Evolutionary conservation across 2,113 vertebrate genomes (phyloP).

Genomic region (Takifugu bimaculatus): DNA sequence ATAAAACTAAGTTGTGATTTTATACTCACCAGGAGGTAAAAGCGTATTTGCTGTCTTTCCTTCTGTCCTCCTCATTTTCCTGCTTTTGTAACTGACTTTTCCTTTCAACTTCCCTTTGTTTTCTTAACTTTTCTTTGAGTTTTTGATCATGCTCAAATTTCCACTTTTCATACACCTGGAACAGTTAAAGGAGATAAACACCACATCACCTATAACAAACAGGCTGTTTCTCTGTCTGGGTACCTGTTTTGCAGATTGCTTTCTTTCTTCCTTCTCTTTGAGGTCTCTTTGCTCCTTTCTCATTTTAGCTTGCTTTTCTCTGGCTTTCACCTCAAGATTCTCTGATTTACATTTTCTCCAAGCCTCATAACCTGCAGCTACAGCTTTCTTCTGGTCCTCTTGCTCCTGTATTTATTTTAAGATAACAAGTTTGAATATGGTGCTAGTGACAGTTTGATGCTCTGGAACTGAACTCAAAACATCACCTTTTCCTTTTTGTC

Average conservation of each 20-base stretch:
- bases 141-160: slow-evolving; percentile 77
- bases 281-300: slow-evolving; percentile 68
- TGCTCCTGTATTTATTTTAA: slow-evolving; percentile 54
- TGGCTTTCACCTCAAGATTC: slow-evolving; percentile 72
- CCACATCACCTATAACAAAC: neutral
- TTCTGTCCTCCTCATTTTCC: slow-evolving; percentile 77
- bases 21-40: slow-evolving; percentile 83
- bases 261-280: slow-evolving; percentile 76
- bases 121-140: slow-evolving; percentile 77
- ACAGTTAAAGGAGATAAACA: neutral
- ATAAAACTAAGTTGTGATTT: neutral
- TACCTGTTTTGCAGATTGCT: slow-evolving; percentile 78
- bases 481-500: slow-evolving; percentile 80
- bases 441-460: neutral
- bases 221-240: neutral
- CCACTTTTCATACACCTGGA: slow-evolving; percentile 91
- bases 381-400: slow-evolving; percentile 79
- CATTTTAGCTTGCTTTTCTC: slow-evolving; percentile 71
- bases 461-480: neutral
- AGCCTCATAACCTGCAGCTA: slow-evolving; percentile 82
- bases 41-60: slow-evolving; percentile 73
- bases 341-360: slow-evolving; percentile 88
- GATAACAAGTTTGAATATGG: neutral
- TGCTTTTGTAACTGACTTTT: slow-evolving; percentile 76
- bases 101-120: slow-evolving; percentile 76